Percentiles rank a stretch among this genome's conserved stretches.
Evolutionary conservation across 35 echinoderm and acorn worm species (phyloP).

Genomic region (Amphiura filiformis): DNA sequence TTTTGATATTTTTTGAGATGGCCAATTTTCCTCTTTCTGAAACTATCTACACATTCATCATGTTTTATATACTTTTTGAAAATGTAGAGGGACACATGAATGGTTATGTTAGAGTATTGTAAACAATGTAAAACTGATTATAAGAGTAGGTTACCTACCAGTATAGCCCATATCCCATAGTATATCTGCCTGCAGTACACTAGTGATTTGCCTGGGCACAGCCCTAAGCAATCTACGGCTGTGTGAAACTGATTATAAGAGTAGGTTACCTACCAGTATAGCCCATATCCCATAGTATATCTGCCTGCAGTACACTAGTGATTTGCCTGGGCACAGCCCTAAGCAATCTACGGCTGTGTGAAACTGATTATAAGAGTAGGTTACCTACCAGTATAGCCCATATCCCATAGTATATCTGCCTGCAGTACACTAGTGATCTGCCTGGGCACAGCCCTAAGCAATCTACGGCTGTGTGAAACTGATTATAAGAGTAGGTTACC

Average conservation of each 20-base stretch:
- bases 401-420: slow-evolving; percentile 91
- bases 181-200: slow-evolving; percentile 74
- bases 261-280: slow-evolving; percentile 48
- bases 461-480: background rate
- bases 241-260: background rate
- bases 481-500: background rate
- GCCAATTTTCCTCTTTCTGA: too few relatives aligned
- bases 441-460: too few relatives aligned
- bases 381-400: slow-evolving; percentile 82
- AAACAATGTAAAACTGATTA: too few relatives aligned
- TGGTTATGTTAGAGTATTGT: too few relatives aligned
- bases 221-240: too few relatives aligned
- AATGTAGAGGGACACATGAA: too few relatives aligned
- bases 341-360: slow-evolving; percentile 63
- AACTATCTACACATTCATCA: too few relatives aligned
- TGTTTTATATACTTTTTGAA: too few relatives aligned
- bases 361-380: background rate
- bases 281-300: slow-evolving; percentile 84
- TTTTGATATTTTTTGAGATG: too few relatives aligned
- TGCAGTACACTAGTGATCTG: slow-evolving; percentile 36
- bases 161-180: slow-evolving; percentile 94
- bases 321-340: slow-evolving; percentile 79
- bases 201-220: too few relatives aligned
- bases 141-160: too few relatives aligned
- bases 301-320: slow-evolving; percentile 83